Evolutionary conservation across 2,113 vertebrate species (phyloP).

Genomic region (Lonchura striata): DNA sequence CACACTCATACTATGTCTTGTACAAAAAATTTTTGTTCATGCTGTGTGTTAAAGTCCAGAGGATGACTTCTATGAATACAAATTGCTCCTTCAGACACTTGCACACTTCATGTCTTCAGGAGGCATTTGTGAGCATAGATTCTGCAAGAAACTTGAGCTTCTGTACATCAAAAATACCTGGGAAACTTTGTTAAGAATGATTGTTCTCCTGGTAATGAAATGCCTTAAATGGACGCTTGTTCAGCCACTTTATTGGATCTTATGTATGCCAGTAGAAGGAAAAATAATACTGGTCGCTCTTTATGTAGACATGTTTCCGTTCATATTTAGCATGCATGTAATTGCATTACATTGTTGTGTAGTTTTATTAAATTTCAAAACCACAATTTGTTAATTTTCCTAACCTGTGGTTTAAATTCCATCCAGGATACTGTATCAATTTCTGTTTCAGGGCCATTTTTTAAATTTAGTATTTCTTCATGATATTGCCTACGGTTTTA

Average conservation of each 20-base stretch:
- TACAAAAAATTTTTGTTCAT: not conserved
- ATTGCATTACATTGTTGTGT: not conserved
- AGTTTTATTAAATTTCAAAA: not conserved
- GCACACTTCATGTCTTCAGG: not conserved
- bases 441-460: not conserved
- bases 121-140: not conserved
- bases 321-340: not conserved
- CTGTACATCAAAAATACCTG: not conserved
- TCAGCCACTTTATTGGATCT: not conserved
- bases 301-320: not conserved
- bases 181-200: not conserved
- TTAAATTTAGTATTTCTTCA: not conserved
- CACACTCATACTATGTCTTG: not conserved
- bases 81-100: not conserved
- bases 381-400: not conserved
- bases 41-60: not conserved
- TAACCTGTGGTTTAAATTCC: not conserved
- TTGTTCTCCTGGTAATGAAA: not conserved
- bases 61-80: not conserved
- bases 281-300: not conserved
- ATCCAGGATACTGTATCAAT: accelerated
- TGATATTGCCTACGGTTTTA: not conserved
- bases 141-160: not conserved
- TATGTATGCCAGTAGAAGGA: not conserved
- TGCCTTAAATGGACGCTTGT: not conserved